Percentiles rank a stretch among this genome's conserved stretches.
These are phyloP conservation scores for Lasioglossum figueresi DNA, from an alignment of 2,888 invertebrate species.

Conservation along the genomic window DNA sequence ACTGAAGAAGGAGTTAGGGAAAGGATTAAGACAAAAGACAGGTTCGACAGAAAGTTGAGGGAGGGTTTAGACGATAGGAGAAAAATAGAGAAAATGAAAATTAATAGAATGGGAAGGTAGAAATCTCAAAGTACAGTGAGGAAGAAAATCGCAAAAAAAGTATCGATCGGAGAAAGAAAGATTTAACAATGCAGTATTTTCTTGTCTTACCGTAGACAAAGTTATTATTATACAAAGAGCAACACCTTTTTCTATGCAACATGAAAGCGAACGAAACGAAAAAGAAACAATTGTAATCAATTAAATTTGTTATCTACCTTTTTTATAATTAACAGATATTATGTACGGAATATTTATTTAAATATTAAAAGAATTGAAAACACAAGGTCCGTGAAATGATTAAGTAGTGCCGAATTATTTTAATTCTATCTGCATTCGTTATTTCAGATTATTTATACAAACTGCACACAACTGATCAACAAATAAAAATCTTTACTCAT, in stretches of 20 bases:
- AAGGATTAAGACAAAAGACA: slow-evolving; percentile 39
- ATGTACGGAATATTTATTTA: too few relatives aligned
- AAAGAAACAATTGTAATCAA: too few relatives aligned
- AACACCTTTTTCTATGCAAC: not conserved
- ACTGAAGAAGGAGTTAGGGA: slow-evolving; percentile 22
- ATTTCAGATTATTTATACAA: not conserved
- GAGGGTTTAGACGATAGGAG: slow-evolving; percentile 13
- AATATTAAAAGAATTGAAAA: too few relatives aligned
- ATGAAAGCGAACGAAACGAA: not conserved
- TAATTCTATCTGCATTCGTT: too few relatives aligned
- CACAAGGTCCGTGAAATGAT: too few relatives aligned
- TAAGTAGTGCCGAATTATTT: too few relatives aligned
- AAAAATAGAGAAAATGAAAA: slow-evolving; percentile 3
- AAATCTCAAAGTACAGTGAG: not conserved
- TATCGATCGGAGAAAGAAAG: not conserved
- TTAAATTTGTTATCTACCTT: too few relatives aligned
- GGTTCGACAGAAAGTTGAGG: slow-evolving; percentile 35
- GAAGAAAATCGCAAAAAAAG: not conserved
- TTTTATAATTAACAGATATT: too few relatives aligned
- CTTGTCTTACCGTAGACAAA: not conserved
- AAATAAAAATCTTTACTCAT: not conserved
- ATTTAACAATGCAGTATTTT: not conserved
- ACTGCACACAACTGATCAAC: not conserved
- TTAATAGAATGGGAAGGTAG: not conserved
- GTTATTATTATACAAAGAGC: not conserved